phyloP scores from a whole-genome alignment of 2,888 invertebrate genomes.

The Phasia obesa region DNA sequence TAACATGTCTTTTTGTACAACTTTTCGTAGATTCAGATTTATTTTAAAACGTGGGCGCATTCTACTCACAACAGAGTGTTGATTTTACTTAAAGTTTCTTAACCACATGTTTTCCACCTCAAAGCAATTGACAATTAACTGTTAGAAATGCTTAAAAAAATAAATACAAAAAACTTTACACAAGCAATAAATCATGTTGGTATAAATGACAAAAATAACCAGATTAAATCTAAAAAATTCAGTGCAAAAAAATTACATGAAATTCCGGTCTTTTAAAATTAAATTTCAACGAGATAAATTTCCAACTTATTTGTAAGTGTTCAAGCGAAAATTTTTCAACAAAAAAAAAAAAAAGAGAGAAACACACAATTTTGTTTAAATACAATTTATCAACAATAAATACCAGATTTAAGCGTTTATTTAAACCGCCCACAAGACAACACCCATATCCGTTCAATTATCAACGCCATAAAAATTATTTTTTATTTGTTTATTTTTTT shows the following conservation, averaged over 20 bases:
- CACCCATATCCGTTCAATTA: constrained; percentile 69
- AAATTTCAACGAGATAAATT: constrained; percentile 4
- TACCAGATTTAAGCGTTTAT: constrained; percentile 56
- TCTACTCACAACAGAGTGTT: background rate
- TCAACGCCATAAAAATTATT: constrained; percentile 20
- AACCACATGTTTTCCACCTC: constrained; percentile 10
- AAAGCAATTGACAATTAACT: constrained; percentile 28
- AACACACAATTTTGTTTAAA: background rate
- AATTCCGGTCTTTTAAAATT: constrained; percentile 14
- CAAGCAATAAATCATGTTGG: constrained; percentile 31
- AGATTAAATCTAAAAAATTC: constrained; percentile 9
- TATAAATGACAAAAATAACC: constrained; percentile 17
- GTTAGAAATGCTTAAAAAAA: background rate
- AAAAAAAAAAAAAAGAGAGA: background rate
- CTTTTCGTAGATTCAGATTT: background rate
- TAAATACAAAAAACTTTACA: constrained; percentile 14
- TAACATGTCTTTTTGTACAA: background rate
- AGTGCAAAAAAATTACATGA: background rate
- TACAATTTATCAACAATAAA: constrained; percentile 6
- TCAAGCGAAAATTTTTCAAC: constrained; percentile 11
- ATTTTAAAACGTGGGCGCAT: background rate
- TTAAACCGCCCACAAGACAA: constrained; percentile 67
- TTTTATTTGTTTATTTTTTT: background rate
- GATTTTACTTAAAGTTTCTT: background rate
- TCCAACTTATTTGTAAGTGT: constrained; percentile 7